These are phyloP conservation scores for Peromyscus aztecus DNA, from an alignment of 2,797 vertebrate genomes.

Conservation along the genomic window DNA sequence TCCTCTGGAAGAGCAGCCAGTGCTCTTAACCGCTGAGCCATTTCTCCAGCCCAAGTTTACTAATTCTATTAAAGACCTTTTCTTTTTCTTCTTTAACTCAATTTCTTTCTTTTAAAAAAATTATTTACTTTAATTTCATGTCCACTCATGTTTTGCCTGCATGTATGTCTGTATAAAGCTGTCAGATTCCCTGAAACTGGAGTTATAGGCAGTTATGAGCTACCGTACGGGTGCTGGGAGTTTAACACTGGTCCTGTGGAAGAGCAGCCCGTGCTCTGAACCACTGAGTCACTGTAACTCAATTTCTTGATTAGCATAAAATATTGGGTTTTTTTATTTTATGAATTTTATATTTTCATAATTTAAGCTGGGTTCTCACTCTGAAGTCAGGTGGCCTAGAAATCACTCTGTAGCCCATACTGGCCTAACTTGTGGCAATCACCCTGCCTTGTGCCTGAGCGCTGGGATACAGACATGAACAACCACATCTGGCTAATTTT, in stretches of 20 bases:
- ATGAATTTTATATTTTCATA: not conserved
- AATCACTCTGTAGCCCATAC: not conserved
- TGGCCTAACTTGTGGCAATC: too few relatives aligned
- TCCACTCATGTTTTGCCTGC: too few relatives aligned
- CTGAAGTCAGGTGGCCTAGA: not conserved
- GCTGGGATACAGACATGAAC: not conserved
- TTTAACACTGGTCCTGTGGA: too few relatives aligned
- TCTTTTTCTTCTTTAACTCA: not conserved
- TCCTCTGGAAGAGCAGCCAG: too few relatives aligned
- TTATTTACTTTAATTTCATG: not conserved
- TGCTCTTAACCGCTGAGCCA: too few relatives aligned
- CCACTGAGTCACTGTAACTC: too few relatives aligned
- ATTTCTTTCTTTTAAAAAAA: not conserved
- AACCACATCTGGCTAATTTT: not conserved
- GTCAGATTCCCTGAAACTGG: too few relatives aligned
- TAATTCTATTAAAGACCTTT: conserved; percentile 30
- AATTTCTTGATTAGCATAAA: not conserved
- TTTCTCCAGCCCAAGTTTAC: not conserved
- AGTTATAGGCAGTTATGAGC: too few relatives aligned
- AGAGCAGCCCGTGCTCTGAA: too few relatives aligned
- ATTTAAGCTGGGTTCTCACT: not conserved
- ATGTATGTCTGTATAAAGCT: too few relatives aligned
- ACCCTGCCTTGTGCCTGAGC: not conserved
- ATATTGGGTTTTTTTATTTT: not conserved
- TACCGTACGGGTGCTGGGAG: too few relatives aligned